Base-by-base conservation (phyloP, 1,140 invertebrate genomes). In the Bombus huntii region DNA sequence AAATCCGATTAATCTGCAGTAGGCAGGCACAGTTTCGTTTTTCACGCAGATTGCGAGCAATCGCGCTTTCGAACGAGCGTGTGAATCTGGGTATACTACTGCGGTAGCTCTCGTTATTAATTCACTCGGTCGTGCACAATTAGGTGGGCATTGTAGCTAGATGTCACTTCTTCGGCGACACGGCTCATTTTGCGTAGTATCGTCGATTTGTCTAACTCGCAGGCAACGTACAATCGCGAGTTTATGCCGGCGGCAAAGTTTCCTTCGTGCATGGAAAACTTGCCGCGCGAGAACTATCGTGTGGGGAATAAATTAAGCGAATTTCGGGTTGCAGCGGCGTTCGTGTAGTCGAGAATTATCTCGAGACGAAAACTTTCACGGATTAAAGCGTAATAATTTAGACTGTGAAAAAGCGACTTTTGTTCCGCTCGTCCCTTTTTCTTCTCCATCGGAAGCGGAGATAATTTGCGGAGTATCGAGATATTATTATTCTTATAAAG, bases 21-120 rank as follows among this genome's bases (percentile, higher is more conserved):
- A 57, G 5, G 9, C 57, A 3, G 8, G 9, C 57, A 10, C 25
- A 28, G 9, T 28, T 59, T 59, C 28, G 57, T 28, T 28, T 44
- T 59, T 28, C 22, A 28, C 28, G 0, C 57, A 1, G 9, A 25
- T 28, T 0, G 3, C 57, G 22, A 28, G 25, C 57, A 12, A 59
- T 47, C 66, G 66, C n/a, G 39, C 15, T 44, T 42, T 37, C 31
- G 2, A 5, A 31, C 31, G 39, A 42, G 13, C 25, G 59, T 13
- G 77, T 12, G 22, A 79, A n/a, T 9, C 18, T 25, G 8, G 44
- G 1, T 39, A 10, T 28, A 28, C 34, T 25, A 22, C 25, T 12
- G 34, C 57, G 62, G n/a, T 66, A 42, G n/a, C 42, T 68, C 62
- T 25, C 31, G 68, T 68, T 79, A 68, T 65, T 68, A 79, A 68